These are phyloP conservation scores for Pseudochromis fuscus DNA, from an alignment of 2,797 vertebrate species.

Conservation along the genomic window DNA sequence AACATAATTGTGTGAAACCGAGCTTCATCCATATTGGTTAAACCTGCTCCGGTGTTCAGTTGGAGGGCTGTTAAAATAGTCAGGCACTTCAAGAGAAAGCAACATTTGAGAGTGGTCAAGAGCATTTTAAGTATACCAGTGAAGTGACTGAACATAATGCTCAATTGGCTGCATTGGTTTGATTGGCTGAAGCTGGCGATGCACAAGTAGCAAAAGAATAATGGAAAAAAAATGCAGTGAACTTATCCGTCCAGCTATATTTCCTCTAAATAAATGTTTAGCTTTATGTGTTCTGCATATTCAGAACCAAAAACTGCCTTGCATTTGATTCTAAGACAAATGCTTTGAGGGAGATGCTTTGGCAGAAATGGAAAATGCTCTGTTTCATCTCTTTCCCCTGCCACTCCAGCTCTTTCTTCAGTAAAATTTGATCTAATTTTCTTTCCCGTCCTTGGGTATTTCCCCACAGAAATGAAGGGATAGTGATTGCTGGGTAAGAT, in stretches of 20 bases:
- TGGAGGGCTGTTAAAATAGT: conserved; percentile 50
- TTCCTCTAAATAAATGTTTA: conserved; percentile 16
- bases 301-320: conserved; percentile 39
- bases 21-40: conserved; percentile 3
- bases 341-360: conserved; percentile 57
- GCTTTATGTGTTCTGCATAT: conserved; percentile 33
- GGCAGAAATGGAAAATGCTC: conserved; percentile 60
- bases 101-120: conserved; percentile 38
- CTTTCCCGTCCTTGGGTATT: conserved; percentile 79
- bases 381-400: conserved; percentile 72
- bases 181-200: conserved; percentile 22
- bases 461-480: conserved; percentile 83
- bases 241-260: neutral
- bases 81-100: conserved; percentile 27
- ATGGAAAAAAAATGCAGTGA: conserved; percentile 23
- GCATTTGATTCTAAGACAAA: conserved; percentile 62
- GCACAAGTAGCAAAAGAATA: conserved; percentile 4
- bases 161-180: conserved; percentile 25
- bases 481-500: conserved; percentile 82
- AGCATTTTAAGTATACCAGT: conserved; percentile 43
- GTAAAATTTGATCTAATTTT: conserved; percentile 81
- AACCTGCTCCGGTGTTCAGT: conserved; percentile 14
- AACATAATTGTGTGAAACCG: conserved; percentile 2
- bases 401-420: conserved; percentile 72
- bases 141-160: conserved; percentile 46